Percentiles rank a stretch among this genome's conserved stretches.
These are phyloP conservation scores for Gallinago undulata DNA, from an alignment of 2,113 vertebrate genomes.

Conservation along the genomic window DNA sequence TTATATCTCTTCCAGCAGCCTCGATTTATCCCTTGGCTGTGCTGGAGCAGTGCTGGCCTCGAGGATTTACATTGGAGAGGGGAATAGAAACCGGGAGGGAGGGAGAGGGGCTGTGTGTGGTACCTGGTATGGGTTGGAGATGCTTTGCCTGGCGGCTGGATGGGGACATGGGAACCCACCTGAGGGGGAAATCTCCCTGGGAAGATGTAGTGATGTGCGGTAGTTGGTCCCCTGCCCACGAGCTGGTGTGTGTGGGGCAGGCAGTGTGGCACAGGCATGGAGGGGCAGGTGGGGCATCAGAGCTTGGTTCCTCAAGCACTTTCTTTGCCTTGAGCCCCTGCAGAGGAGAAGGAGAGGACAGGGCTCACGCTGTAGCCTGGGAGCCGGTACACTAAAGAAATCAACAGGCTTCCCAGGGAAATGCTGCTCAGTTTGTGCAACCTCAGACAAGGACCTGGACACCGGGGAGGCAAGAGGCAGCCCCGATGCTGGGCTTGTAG, in stretches of 20 bases:
- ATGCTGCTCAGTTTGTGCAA: not conserved
- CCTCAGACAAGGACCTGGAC: not conserved
- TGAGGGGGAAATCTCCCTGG: not conserved
- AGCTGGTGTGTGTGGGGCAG: not conserved
- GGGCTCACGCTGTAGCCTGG: not conserved
- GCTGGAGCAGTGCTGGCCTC: not conserved
- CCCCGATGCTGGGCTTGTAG: fast-evolving
- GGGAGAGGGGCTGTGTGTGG: fast-evolving
- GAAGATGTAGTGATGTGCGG: not conserved
- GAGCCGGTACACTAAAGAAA: not conserved
- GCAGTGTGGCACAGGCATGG: fast-evolving
- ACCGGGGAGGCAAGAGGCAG: not conserved
- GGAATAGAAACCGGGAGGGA: not conserved
- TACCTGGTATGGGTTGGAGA: not conserved
- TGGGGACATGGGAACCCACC: not conserved
- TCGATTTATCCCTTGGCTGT: not conserved
- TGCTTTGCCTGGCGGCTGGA: not conserved
- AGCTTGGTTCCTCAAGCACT: not conserved
- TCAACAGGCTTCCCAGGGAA: not conserved
- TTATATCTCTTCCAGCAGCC: not conserved
- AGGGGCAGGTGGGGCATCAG: not conserved
- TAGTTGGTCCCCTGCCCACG: not conserved
- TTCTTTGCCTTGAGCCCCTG: not conserved
- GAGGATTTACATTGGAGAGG: fast-evolving
- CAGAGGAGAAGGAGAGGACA: not conserved